A percentile compares a stretch with the other conserved stretches of the same genome.
phyloP scores from a whole-genome alignment of 2,113 vertebrate genomes.

The Equus przewalskii region DNA sequence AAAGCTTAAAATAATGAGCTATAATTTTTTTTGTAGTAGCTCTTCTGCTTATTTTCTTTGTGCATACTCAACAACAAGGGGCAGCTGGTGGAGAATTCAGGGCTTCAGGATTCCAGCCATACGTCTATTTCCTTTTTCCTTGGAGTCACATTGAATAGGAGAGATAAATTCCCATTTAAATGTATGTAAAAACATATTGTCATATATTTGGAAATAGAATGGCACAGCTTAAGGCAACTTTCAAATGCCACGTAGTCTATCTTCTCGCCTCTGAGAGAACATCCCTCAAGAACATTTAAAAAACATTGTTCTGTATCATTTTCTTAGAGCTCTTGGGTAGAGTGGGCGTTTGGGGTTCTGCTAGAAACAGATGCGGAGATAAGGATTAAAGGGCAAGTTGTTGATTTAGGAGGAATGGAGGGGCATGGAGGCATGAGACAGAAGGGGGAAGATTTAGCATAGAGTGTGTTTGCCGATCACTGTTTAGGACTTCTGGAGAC shows the following conservation, averaged over 20 bases:
- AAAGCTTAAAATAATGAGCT: not conserved
- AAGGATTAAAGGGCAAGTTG: not conserved
- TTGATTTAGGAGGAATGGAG: not conserved
- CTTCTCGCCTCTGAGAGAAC: not conserved
- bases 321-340: not conserved
- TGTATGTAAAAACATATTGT: not conserved
- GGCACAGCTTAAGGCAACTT: not conserved
- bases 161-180: not conserved
- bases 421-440: fast-evolving
- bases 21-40: not conserved
- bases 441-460: not conserved
- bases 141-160: not conserved
- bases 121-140: not conserved
- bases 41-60: not conserved
- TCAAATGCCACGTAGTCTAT: not conserved
- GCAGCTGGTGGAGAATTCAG: not conserved
- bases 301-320: not conserved
- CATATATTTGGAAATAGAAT: not conserved
- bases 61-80: not conserved
- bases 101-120: not conserved
- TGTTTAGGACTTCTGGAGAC: fast-evolving
- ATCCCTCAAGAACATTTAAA: not conserved
- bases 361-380: not conserved
- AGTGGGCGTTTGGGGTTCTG: not conserved
- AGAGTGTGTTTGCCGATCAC: not conserved